Evolutionary conservation across 37 sponge, comb jelly and placozoan genomes (phyloP), one percentile per base, ranked within the genome.

Genomic region (Petrosia ficiformis): DNA sequence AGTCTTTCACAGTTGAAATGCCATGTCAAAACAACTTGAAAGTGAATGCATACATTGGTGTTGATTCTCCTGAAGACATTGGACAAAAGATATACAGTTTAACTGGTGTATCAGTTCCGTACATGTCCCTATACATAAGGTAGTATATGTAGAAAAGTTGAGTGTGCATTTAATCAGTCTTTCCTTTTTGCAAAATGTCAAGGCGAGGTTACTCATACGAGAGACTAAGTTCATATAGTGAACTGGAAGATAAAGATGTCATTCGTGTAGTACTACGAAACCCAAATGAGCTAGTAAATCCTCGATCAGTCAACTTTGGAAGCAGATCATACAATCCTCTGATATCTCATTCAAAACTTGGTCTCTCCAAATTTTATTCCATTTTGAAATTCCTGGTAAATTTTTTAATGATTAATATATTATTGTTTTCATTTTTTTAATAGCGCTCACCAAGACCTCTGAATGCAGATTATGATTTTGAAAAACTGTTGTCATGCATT

Each of bases 331-430:
- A 68, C 39, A 68, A 68, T 28, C 39, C 70, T 21, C 24, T 68
- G 24, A 40, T 68, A 5, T 6, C n/a, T 36, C 70, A 68, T 24
- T 36, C 70, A 36, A 36, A 68, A 11, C 19, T 10, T 34, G 70
- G 70, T 5, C 5, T 68, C 19, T 68, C 70, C 70, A 68, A 68
- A 40, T 68, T 68, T 36, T 68, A 22, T 36, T 68, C 70, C 34
- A 68, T 68, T 34, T 36, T 68, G 22, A 68, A 68, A 36, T 68
- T 68, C 39, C 21, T 68, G 31, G 70, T 68, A 48, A n/a, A n/a
- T n/a, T n/a, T n/a, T n/a, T n/a, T n/a, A n/a, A n/a, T 48, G 14
- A 48, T 48, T 48, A 19, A 48, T 48, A 19, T 48, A 48, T 48
- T 48, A 48, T 48, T 48, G 54, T 48, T 8, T 14, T 19, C 14